Conservation (phyloP, 2,113 vertebrate species). For the Oenanthe oenanthe region DNA sequence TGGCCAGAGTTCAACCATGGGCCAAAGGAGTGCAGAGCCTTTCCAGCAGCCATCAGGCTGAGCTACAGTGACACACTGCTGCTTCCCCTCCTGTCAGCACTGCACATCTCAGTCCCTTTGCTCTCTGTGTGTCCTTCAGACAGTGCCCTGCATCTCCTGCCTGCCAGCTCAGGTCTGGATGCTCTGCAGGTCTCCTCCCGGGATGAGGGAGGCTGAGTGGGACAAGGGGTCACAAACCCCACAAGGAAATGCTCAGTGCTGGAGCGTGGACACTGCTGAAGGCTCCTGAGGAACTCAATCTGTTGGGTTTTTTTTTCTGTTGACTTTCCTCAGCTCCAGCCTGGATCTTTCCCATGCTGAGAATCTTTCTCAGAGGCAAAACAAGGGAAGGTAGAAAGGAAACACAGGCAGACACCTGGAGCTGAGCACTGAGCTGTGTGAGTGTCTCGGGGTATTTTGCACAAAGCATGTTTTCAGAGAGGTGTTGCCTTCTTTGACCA, state of each 20-base stretch:
- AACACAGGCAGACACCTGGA: too few relatives aligned
- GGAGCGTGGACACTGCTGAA: too few relatives aligned
- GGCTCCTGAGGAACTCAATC: too few relatives aligned
- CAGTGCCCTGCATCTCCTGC: background rate
- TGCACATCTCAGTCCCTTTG: background rate
- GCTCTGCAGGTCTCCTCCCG: background rate
- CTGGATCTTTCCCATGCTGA: too few relatives aligned
- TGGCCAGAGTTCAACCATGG: background rate
- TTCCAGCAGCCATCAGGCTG: background rate
- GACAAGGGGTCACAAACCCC: background rate
- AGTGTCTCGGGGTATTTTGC: too few relatives aligned
- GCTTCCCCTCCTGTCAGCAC: background rate
- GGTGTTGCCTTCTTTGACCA: too few relatives aligned
- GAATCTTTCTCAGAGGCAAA: too few relatives aligned
- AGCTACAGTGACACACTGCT: background rate
- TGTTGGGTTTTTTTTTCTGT: too few relatives aligned
- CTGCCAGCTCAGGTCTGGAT: background rate
- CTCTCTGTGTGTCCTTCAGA: background rate
- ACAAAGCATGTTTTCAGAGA: too few relatives aligned
- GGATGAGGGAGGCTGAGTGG: background rate
- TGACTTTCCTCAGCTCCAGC: too few relatives aligned
- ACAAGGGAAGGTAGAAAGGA: too few relatives aligned
- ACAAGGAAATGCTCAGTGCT: background rate
- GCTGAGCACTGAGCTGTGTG: too few relatives aligned
- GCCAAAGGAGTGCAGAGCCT: background rate